A percentile compares a stretch with the other conserved stretches of the same genome.
phyloP scores from a whole-genome alignment of 2,797 vertebrate genomes.

The Tachyglossus aculeatus region DNA sequence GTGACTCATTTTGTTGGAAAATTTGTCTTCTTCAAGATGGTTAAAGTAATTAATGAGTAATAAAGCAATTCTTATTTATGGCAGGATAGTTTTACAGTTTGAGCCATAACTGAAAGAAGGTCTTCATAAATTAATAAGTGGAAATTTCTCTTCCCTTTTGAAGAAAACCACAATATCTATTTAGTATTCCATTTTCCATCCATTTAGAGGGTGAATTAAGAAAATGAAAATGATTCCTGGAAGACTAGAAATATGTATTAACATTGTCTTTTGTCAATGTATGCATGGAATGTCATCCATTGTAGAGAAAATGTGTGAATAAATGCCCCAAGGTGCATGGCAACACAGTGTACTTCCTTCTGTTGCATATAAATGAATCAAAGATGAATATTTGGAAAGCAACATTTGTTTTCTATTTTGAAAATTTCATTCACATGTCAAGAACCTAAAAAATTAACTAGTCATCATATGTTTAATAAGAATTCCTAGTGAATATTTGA shows the following conservation, averaged over 20 bases:
- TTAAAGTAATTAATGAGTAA: background rate
- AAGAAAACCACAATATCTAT: background rate
- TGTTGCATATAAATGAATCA: background rate
- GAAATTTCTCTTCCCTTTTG: background rate
- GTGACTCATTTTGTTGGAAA: background rate
- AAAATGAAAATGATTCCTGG: constrained; percentile 1
- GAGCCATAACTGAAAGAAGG: background rate
- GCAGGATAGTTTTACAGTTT: background rate
- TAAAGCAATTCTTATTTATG: background rate
- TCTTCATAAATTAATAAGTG: background rate
- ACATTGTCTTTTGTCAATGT: background rate
- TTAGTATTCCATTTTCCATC: background rate
- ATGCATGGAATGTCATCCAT: constrained; percentile 27
- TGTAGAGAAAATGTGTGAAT: constrained; percentile 9
- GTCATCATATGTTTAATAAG: background rate
- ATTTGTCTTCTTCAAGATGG: background rate
- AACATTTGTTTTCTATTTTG: background rate
- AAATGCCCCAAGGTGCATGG: background rate
- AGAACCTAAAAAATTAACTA: background rate
- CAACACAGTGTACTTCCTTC: background rate
- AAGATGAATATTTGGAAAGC: background rate
- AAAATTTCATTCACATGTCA: background rate
- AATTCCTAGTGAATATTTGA: background rate
- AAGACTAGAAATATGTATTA: background rate
- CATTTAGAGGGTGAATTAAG: background rate